Base-by-base conservation (phyloP, 2,113 vertebrate genomes). In the Tenebrosternarchus preto region DNA sequence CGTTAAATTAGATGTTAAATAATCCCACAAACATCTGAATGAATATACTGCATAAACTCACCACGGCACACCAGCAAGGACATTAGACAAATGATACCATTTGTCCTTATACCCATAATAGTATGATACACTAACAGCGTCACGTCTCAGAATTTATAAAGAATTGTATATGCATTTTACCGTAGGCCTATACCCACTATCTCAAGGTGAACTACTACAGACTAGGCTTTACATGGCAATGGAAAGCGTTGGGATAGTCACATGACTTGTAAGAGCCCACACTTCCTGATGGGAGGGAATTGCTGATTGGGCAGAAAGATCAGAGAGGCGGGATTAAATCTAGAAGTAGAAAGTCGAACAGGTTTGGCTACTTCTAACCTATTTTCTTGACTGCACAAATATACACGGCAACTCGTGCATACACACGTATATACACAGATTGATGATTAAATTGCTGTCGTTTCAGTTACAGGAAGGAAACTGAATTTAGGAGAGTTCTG, bases 301-400 rank as follows among this genome's bases (percentile, higher is more conserved):
- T 15, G 79, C 33, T 46, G 68, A 78, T 57, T 73, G 87, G 88
- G 17, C 86, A 82, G 86, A 83, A 84, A 70, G 31, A 72, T 0
- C 27, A 19, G 12, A 81, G 89, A 56, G 86, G 80, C 88, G 86
- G 80, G 66, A 82, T 25, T n/a, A 50, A 43, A 77, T 79, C 60
- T 73, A 61, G 56, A 77, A 85, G 85, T 86, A 87, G 87, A 91
- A 83, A 76, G 66, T 17, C 64, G 87, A 81, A 92, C 92, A 90
- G 89, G 92, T 92, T 91, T 73, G 76, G 77, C 88, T 81, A 82
- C 77, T 69, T 82, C 76, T 78, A 27, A 43, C 9, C 60, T 63
- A 6, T 12, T 82, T 82, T 75, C 33, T 39, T 39, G 55, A 15
- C 8, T 50, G 53, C 16, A 19, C 79, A 73, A 63, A 24, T 68